These are phyloP conservation scores for Chrysogorgia sp. DNA, from an alignment of 92 coral and sea anemone species.

Conservation along the genomic window DNA sequence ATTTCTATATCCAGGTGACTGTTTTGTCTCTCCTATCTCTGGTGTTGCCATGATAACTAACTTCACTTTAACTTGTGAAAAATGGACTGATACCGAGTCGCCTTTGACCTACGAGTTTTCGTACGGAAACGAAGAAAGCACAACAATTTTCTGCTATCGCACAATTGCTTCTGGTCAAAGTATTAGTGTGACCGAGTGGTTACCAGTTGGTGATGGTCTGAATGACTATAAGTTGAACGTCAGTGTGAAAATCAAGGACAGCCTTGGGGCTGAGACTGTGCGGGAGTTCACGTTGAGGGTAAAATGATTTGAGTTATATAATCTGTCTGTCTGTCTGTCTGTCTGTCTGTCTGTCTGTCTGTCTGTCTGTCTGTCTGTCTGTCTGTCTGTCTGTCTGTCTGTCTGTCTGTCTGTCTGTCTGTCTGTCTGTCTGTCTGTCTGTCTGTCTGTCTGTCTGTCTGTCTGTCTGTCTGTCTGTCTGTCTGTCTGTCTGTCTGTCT, in stretches of 20 bases:
- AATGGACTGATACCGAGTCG: constrained; percentile 61
- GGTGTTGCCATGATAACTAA: constrained; percentile 72
- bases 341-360: no score
- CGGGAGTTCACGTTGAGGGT: constrained; percentile 49
- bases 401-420: no score
- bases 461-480: no score
- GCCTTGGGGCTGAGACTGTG: constrained; percentile 48
- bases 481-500: no score
- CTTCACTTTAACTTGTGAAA: constrained; percentile 40
- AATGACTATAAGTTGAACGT: constrained; percentile 55
- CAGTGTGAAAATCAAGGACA: constrained; percentile 51
- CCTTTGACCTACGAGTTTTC: constrained; percentile 66
- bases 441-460: no score
- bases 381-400: no score
- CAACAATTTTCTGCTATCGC: constrained; percentile 44
- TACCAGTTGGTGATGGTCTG: constrained; percentile 72
- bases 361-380: no score
- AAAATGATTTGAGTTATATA: neutral
- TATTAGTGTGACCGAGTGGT: constrained; percentile 27
- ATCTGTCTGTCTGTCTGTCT: no score
- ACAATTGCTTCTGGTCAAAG: neutral
- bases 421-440: no score
- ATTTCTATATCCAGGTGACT: constrained; percentile 54
- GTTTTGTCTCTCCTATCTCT: constrained; percentile 55
- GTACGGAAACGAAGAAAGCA: neutral